Evolutionary conservation across 2,888 invertebrate genomes (phyloP), one percentile per base, ranked within the genome.

Genomic region (Chalcis sispes): DNA sequence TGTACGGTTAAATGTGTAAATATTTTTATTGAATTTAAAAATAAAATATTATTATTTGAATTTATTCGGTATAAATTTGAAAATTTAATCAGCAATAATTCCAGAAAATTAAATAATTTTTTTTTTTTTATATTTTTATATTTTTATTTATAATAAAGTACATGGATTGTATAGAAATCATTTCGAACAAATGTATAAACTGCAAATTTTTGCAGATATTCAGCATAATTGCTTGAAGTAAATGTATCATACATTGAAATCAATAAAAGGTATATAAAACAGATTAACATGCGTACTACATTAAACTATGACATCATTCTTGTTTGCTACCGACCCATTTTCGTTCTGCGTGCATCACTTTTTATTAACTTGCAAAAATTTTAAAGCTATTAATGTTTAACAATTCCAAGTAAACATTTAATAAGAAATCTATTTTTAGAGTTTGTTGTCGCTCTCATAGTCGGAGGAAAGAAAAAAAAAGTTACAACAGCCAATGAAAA

Each of bases 221-320:
- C 36, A 36, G 15, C 42, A 13, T 42, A 13, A 42, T 42, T n/a
- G 8, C 42, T n/a, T n/a, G n/a, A n/a, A n/a, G n/a, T n/a, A n/a
- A 15, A 42, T 42, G 42, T 42, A 42, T 15, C 42, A 13, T 13
- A 50, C n/a, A 50, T 4, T 5, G 50, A 50, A 50, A 50, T 50
- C 50, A 13, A 20, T 4, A 50, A 20, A 18, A 50, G n/a, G n/a
- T 15, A 42, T 23, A 20, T 50, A 50, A 50, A 23, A 20, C 20
- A 10, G 3, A 29, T 5, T 32, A 15, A 62, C 27, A 62, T 32
- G 67, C 54, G 42, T 8, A n/a, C 29, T 52, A 40, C 50, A 54
- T 56, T 32, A 23, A 74, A 69, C 59, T 29, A 15, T 74, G 74
- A 74, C 69, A 69, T 74, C 74, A 69, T 56, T 32, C 36, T 40